Evolutionary conservation across 2,113 vertebrate genomes (phyloP).

Genomic region (Perca schrenkii): DNA sequence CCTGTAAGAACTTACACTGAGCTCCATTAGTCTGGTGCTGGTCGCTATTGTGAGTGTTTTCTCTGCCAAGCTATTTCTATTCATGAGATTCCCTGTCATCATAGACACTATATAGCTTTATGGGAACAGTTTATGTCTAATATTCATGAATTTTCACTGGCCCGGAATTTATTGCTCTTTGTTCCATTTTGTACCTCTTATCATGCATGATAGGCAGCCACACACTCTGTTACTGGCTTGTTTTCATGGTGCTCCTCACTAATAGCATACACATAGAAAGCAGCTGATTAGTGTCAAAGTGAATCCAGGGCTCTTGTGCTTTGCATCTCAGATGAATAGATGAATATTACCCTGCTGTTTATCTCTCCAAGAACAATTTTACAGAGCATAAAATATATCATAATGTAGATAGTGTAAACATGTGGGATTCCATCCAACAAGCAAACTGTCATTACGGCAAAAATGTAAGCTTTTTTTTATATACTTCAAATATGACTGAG

Average conservation of each 20-base stretch:
- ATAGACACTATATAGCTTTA: conserved; percentile 59
- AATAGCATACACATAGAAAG: conserved; percentile 30
- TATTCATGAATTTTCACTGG: conserved; percentile 65
- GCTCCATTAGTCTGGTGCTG: not conserved
- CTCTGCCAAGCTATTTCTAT: conserved; percentile 66
- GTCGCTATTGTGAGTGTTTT: conserved; percentile 24
- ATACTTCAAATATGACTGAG: conserved; percentile 16
- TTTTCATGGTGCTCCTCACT: conserved; percentile 42
- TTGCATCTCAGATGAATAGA: conserved; percentile 16
- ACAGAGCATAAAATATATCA: not conserved
- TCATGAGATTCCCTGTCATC: conserved; percentile 70
- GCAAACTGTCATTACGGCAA: not conserved
- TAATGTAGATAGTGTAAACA: not conserved
- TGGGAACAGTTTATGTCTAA: conserved; percentile 56
- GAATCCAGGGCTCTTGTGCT: not conserved
- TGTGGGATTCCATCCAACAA: not conserved
- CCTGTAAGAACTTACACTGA: no score
- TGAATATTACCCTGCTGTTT: not conserved
- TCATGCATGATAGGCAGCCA: conserved; percentile 34
- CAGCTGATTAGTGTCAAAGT: conserved; percentile 32
- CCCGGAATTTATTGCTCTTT: conserved; percentile 41
- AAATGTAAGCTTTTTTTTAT: not conserved
- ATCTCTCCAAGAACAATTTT: conserved; percentile 3
- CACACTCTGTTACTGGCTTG: conserved; percentile 18
- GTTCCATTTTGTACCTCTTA: conserved; percentile 33